Percentiles rank a stretch among this genome's conserved stretches.
Evolutionary conservation across 2,113 vertebrate genomes (phyloP).

Genomic region (Erythrocercus mccallii): DNA sequence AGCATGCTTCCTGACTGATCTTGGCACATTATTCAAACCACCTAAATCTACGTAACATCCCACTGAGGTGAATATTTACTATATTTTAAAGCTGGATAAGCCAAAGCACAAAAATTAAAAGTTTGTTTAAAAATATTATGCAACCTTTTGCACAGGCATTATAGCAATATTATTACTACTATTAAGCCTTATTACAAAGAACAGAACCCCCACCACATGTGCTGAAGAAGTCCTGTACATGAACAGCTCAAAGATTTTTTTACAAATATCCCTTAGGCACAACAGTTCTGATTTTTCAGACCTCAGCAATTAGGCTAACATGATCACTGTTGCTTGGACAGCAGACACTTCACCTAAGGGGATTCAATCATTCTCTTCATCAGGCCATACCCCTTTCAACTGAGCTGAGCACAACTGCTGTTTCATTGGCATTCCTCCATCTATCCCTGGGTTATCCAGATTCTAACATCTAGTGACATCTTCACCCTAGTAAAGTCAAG

Average conservation of each 20-base stretch:
- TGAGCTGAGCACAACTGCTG: not conserved
- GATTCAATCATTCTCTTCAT: not conserved
- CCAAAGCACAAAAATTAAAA: not conserved
- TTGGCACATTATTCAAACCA: not conserved
- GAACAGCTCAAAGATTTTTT: not conserved
- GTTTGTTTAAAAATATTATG: not conserved
- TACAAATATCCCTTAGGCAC: not conserved
- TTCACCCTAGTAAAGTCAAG: not conserved
- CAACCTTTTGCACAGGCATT: not conserved
- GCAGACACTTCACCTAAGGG: not conserved
- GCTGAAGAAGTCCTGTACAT: not conserved
- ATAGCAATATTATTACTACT: not conserved
- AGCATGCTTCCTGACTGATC: slow-evolving; percentile 3
- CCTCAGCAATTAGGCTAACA: not conserved
- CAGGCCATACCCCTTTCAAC: not conserved
- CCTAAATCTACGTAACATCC: not conserved
- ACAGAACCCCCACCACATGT: not conserved
- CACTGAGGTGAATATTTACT: slow-evolving; percentile 24
- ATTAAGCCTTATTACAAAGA: not conserved
- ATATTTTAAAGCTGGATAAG: slow-evolving; percentile 10
- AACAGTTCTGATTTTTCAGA: not conserved
- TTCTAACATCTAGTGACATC: not conserved
- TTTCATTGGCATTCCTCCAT: not conserved
- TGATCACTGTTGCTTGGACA: not conserved
- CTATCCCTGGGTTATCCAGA: not conserved